These are phyloP conservation scores for Chymomyza costata DNA, from an alignment of 1,140 invertebrate species.

Conservation along the genomic window DNA sequence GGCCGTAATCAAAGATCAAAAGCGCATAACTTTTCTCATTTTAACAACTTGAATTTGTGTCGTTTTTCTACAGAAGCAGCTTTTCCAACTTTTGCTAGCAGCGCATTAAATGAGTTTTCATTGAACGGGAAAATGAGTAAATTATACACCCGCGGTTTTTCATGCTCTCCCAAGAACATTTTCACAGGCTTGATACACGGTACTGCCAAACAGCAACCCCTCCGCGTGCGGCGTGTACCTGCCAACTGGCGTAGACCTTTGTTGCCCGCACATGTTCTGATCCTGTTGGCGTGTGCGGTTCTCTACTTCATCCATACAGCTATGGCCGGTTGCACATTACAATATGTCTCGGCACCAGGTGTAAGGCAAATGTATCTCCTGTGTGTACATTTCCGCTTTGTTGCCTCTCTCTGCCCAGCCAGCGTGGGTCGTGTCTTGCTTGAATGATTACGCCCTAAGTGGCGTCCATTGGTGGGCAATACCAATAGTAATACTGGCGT, in stretches of 20 bases:
- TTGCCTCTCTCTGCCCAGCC: slow-evolving; percentile 54
- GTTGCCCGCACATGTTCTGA: slow-evolving; percentile 1
- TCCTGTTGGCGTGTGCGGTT: slow-evolving; percentile 12
- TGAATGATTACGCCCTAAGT: slow-evolving; percentile 31
- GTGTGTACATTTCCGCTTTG: slow-evolving; percentile 55
- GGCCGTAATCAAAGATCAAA: slow-evolving; percentile 52
- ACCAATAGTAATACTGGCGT: too few species aligned
- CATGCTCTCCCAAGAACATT: slow-evolving; percentile 20
- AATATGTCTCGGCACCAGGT: slow-evolving; percentile 45
- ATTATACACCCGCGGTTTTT: slow-evolving; percentile 41
- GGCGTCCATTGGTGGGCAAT: too few species aligned
- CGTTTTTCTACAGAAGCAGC: slow-evolving; percentile 9
- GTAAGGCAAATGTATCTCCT: slow-evolving; percentile 42
- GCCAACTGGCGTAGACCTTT: slow-evolving; percentile 11
- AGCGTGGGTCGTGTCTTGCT: slow-evolving; percentile 25
- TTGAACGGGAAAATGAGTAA: slow-evolving; percentile 72
- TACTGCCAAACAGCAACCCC: background rate
- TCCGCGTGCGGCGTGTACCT: slow-evolving; percentile 3
- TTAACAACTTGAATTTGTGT: slow-evolving; percentile 6
- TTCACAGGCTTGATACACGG: slow-evolving; percentile 23
- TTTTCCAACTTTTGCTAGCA: slow-evolving; percentile 8
- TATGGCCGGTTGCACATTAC: slow-evolving; percentile 63
- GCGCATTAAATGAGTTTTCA: slow-evolving; percentile 54
- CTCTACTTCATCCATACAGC: slow-evolving; percentile 2
- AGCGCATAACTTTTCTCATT: slow-evolving; percentile 59